Evolutionary conservation across 2,797 vertebrate genomes (phyloP).

Genomic region (Betta splendens): DNA sequence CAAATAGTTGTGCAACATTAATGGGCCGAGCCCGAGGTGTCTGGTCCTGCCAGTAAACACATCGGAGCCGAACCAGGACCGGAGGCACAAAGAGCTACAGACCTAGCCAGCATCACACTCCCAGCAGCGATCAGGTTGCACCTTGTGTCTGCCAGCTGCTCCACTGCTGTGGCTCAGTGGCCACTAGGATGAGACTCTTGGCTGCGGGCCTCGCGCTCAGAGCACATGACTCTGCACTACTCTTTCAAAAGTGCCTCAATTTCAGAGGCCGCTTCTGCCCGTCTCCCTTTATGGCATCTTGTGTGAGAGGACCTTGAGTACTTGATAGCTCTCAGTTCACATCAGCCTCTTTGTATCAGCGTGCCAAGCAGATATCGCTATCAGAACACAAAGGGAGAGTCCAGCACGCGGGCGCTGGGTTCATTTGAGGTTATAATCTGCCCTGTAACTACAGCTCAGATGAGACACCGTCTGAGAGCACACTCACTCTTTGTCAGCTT

Average conservation of each 20-base stretch:
- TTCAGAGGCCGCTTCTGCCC: slow-evolving; percentile 55
- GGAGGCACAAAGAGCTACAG: slow-evolving; percentile 21
- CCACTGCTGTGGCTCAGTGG: slow-evolving; percentile 45
- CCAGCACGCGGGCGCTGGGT: slow-evolving; percentile 22
- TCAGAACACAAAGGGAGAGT: slow-evolving; percentile 13
- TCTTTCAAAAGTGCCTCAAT: slow-evolving; percentile 54
- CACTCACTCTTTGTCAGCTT: too few relatives aligned
- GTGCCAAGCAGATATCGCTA: slow-evolving; percentile 47
- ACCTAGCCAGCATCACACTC: slow-evolving; percentile 20
- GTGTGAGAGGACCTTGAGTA: slow-evolving; percentile 29
- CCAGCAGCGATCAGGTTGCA: slow-evolving; percentile 49
- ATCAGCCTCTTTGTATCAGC: slow-evolving; percentile 39
- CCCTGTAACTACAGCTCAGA: background rate
- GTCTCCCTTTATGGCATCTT: slow-evolving; percentile 23
- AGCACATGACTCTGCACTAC: slow-evolving; percentile 46
- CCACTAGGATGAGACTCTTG: slow-evolving; percentile 45
- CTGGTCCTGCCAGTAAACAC: slow-evolving; percentile 57
- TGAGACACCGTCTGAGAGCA: too few relatives aligned
- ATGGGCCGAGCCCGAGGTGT: slow-evolving; percentile 41
- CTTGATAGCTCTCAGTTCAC: slow-evolving; percentile 54
- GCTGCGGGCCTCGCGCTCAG: slow-evolving; percentile 37
- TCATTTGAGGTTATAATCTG: slow-evolving; percentile 11
- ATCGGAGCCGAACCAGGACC: too few relatives aligned
- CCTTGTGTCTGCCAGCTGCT: slow-evolving; percentile 41
- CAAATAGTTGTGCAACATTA: slow-evolving; percentile 45